These are phyloP conservation scores for Drosophila takahashii DNA, from an alignment of 1,140 invertebrate species.

Conservation along the genomic window DNA sequence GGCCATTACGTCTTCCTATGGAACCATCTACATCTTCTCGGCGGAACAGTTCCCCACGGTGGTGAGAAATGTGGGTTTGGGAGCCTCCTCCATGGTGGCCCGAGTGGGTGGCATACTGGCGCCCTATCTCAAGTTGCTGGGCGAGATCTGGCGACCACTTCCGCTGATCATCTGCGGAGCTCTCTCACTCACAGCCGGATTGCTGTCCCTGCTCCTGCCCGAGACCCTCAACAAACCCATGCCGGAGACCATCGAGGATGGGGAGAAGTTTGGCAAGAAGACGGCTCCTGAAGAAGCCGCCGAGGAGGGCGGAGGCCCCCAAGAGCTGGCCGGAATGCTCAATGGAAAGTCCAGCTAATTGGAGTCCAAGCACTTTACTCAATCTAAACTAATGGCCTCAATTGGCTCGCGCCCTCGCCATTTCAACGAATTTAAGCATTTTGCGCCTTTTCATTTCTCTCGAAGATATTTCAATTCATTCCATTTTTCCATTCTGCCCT, in stretches of 20 bases:
- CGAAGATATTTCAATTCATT: conserved; percentile 42
- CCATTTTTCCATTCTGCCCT: conserved; percentile 6
- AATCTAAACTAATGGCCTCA: conserved; percentile 15
- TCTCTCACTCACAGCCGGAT: conserved; percentile 88
- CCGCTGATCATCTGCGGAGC: conserved; percentile 91
- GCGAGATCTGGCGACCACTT: conserved; percentile 88
- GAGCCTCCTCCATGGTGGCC: conserved; percentile 91
- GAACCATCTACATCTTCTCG: conserved; percentile 92
- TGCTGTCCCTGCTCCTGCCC: conserved; percentile 89
- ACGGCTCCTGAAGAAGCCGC: neutral
- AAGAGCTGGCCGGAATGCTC: conserved; percentile 61
- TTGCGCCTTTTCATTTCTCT: conserved; percentile 44
- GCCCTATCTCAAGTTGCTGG: conserved; percentile 89
- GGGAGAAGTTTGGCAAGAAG: conserved; percentile 88
- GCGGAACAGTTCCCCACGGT: conserved; percentile 94
- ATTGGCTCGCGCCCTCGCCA: conserved; percentile 20
- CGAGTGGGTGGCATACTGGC: conserved; percentile 91
- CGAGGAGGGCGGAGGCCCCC: conserved; percentile 1
- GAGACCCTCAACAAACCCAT: conserved; percentile 91
- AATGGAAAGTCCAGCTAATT: conserved; percentile 29
- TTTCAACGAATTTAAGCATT: conserved; percentile 67
- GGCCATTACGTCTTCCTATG: conserved; percentile 92
- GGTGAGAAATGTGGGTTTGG: conserved; percentile 92
- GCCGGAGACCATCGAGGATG: conserved; percentile 91
- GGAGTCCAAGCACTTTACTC: neutral